Percentiles rank a stretch among this genome's conserved stretches.
Conservation (phyloP, 1,140 invertebrate species). For the Bombus sibiricus region DNA sequence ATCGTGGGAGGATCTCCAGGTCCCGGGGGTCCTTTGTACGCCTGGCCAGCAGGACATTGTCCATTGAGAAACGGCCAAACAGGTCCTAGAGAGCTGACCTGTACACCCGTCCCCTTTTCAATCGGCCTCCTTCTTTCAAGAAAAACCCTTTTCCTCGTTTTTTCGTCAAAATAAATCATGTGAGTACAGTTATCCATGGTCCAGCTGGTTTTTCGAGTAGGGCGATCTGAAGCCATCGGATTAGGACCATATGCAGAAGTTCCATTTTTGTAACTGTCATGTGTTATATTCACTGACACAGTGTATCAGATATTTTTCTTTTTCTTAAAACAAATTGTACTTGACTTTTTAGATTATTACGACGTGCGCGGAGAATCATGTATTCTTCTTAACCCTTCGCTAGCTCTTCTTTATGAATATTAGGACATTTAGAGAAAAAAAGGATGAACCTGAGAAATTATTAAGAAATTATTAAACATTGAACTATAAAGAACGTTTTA, state of each 20-base stretch:
- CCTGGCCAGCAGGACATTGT: slow-evolving; percentile 80
- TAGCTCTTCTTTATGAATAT: no score
- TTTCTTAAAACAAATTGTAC: background rate
- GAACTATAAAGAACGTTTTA: no score
- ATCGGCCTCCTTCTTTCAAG: slow-evolving; percentile 57
- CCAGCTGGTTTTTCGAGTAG: slow-evolving; percentile 45
- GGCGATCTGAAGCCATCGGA: background rate
- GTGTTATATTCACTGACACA: background rate
- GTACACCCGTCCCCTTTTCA: slow-evolving; percentile 74
- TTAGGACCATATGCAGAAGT: background rate
- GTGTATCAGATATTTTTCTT: background rate
- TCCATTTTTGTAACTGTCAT: background rate
- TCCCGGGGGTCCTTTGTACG: slow-evolving; percentile 69
- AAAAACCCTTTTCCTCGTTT: slow-evolving; percentile 80
- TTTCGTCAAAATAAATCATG: slow-evolving; percentile 81
- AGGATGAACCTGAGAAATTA: no score
- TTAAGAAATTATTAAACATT: no score
- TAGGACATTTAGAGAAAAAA: no score
- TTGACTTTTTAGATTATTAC: no score
- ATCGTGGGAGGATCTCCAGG: slow-evolving; percentile 82
- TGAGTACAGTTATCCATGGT: slow-evolving; percentile 74
- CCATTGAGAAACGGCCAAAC: slow-evolving; percentile 79
- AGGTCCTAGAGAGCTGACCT: slow-evolving; percentile 81
- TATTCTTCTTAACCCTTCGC: no score
- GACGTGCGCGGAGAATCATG: no score